These are phyloP conservation scores for Pachycephus smyrnensis DNA, from an alignment of 2,888 invertebrate species.

Conservation along the genomic window DNA sequence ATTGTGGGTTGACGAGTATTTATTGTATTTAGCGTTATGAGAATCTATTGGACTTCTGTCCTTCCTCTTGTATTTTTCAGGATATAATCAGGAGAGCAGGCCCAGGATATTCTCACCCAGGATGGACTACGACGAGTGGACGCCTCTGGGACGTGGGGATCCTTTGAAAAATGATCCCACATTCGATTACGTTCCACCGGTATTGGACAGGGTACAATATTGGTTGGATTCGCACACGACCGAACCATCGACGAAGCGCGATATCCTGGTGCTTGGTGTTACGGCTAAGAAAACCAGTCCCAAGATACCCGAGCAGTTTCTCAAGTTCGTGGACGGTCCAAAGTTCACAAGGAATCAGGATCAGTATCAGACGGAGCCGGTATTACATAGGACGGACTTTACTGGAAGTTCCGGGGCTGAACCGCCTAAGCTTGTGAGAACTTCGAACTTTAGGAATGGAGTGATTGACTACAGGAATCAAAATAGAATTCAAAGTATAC, in stretches of 20 bases:
- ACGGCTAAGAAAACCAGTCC: constrained; percentile 77
- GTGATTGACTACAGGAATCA: constrained; percentile 42
- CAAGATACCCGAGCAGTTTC: constrained; percentile 66
- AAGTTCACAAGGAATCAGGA: constrained; percentile 63
- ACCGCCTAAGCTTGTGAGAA: constrained; percentile 65
- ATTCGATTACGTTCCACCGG: constrained; percentile 86
- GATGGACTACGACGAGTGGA: constrained; percentile 88
- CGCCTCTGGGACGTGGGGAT: constrained; percentile 84
- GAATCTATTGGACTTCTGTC: neutral
- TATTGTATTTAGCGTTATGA: neutral
- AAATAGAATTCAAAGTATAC: constrained; percentile 44
- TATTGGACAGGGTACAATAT: constrained; percentile 82
- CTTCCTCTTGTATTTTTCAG: constrained; percentile 29
- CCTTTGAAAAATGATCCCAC: constrained; percentile 87
- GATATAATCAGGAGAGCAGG: constrained; percentile 33
- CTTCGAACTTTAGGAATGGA: constrained; percentile 46
- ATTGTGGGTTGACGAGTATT: neutral
- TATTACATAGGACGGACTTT: constrained; percentile 43
- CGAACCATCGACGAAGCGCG: constrained; percentile 75
- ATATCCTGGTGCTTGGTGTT: constrained; percentile 78
- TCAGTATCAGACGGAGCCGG: constrained; percentile 32
- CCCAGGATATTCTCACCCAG: constrained; percentile 75
- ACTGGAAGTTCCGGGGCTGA: constrained; percentile 55
- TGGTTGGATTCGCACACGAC: constrained; percentile 78
- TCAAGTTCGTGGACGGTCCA: constrained; percentile 69